phyloP scores from a whole-genome alignment of 2,888 invertebrate genomes.

The Scelioninae gen. 2 region DNA sequence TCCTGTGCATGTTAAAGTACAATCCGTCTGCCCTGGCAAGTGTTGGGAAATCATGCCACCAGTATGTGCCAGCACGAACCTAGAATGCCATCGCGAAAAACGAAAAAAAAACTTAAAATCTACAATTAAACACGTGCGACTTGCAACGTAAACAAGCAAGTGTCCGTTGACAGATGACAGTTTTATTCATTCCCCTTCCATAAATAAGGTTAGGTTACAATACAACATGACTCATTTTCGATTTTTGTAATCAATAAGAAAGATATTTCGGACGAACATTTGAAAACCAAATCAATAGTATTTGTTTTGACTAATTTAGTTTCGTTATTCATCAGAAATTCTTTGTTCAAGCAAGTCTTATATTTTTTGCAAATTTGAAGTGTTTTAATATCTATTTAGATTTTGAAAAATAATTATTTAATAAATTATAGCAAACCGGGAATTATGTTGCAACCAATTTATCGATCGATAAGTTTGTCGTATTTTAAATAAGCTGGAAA shows the following conservation, averaged over 20 bases:
- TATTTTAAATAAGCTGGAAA: too few relatives aligned
- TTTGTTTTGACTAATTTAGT: constrained; percentile 1
- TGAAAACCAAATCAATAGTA: constrained; percentile 37
- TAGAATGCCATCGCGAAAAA: constrained; percentile 70
- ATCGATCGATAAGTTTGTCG: too few relatives aligned
- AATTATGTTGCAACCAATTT: too few relatives aligned
- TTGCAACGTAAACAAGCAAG: constrained; percentile 47
- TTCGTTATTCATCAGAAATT: neutral
- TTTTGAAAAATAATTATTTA: too few relatives aligned
- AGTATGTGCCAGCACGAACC: constrained; percentile 72
- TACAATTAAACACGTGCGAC: neutral
- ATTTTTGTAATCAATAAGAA: constrained; percentile 53
- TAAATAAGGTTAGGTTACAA: constrained; percentile 29
- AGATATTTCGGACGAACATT: constrained; percentile 30
- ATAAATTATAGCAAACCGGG: too few relatives aligned
- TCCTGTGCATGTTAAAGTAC: constrained; percentile 81
- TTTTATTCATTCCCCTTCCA: constrained; percentile 24
- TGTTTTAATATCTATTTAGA: too few relatives aligned
- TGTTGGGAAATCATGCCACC: constrained; percentile 83
- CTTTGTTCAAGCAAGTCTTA: neutral
- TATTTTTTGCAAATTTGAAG: neutral
- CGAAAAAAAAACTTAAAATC: neutral
- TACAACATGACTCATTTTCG: constrained; percentile 47
- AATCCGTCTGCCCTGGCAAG: constrained; percentile 83
- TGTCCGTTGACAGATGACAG: constrained; percentile 50